phyloP scores from a whole-genome alignment of 2,797 vertebrate genomes.

The Xerus rutilus region DNA sequence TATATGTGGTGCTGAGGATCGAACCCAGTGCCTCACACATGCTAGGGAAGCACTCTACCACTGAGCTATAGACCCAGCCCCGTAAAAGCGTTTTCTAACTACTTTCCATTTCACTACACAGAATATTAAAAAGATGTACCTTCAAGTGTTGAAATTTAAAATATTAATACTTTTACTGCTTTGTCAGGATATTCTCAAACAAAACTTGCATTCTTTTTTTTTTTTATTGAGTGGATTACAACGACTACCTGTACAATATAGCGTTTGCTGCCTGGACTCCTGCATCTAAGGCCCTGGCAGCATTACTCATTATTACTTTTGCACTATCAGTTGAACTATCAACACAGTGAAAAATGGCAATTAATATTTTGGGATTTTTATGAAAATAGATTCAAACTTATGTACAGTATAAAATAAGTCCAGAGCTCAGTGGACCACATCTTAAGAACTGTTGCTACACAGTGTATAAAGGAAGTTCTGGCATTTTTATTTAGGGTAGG shows the following conservation, averaged over 20 bases:
- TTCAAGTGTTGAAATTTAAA: background rate
- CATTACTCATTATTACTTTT: background rate
- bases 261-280: background rate
- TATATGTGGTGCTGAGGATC: too few species aligned
- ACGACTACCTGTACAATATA: background rate
- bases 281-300: background rate
- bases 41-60: too few species aligned
- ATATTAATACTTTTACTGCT: background rate
- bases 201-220: background rate
- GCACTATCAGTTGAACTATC: background rate
- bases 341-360: background rate
- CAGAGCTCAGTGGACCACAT: background rate
- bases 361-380: background rate
- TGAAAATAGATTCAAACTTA: constrained; percentile 13
- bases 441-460: background rate
- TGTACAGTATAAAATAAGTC: background rate
- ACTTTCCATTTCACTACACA: background rate
- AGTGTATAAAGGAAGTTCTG: background rate
- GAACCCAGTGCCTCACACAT: too few species aligned
- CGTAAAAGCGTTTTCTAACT: background rate
- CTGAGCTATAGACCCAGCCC: too few species aligned
- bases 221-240: background rate
- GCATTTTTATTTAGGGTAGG: background rate
- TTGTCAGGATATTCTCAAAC: background rate
- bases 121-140: background rate